These are phyloP conservation scores for Synanthedon myopaeformis DNA, from an alignment of 2,888 invertebrate genomes.

Conservation along the genomic window DNA sequence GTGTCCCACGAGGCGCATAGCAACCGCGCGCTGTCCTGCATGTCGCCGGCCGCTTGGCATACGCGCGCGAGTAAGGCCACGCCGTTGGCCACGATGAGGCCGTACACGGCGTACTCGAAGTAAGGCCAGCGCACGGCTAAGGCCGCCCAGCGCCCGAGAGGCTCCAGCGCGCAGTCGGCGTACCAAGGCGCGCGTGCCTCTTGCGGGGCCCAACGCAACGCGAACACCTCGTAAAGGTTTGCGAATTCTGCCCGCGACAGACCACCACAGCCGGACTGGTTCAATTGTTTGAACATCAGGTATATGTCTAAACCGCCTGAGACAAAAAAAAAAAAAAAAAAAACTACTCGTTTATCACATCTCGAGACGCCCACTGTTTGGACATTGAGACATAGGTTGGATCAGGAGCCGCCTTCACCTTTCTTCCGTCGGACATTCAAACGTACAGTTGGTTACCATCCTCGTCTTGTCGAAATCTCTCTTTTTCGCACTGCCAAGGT, in stretches of 20 bases:
- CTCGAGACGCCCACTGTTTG: too few species aligned
- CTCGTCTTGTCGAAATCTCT: too few species aligned
- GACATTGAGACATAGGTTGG: too few species aligned
- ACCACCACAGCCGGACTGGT: conserved; percentile 74
- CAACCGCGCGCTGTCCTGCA: conserved; percentile 73
- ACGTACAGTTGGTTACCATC: too few species aligned
- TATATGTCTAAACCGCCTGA: conserved; percentile 79
- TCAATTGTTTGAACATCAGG: conserved; percentile 84
- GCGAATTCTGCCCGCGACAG: conserved; percentile 79
- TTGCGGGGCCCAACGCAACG: conserved; percentile 80
- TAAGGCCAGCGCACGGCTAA: conserved; percentile 77
- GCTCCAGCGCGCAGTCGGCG: conserved; percentile 65
- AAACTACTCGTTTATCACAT: too few species aligned
- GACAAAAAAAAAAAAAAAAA: conserved; percentile 5
- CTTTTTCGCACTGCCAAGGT: too few species aligned
- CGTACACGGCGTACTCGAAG: conserved; percentile 79
- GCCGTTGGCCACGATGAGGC: conserved; percentile 79
- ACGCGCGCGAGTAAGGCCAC: conserved; percentile 80
- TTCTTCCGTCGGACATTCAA: too few species aligned
- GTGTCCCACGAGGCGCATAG: conserved; percentile 84
- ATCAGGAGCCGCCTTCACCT: too few species aligned
- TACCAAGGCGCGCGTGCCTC: conserved; percentile 81
- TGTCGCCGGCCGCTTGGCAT: conserved; percentile 69
- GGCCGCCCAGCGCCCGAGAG: conserved; percentile 71
- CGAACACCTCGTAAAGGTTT: conserved; percentile 72